Base-by-base conservation (phyloP, 2,113 vertebrate species). In the Chionis minor region DNA sequence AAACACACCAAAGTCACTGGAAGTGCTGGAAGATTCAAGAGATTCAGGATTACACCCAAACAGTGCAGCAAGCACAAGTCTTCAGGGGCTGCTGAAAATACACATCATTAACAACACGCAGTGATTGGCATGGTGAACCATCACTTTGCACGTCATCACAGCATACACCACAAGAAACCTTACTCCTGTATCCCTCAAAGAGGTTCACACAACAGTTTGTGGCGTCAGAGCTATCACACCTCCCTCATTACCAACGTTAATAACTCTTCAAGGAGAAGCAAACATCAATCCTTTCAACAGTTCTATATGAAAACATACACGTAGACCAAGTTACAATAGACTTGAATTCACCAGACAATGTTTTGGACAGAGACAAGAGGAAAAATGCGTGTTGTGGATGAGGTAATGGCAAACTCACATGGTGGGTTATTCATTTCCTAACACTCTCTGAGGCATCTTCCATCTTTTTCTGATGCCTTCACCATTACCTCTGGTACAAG, bases 101-200 rank as follows among this genome's bases (percentile, higher is more conserved):
- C 40, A n/a, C 12, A 8, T 38, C 21, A 62, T 63, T 23, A 74
- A 59, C 54, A 71, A 32, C 20, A 44, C 0, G 0, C 35, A 77
- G 24, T 8, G 1, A 23, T 20, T 21, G 38, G 21, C 19, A 8
- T 5, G 9, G 18, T 17, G 51, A 88, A 33, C 65, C n/a, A 23
- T 35, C 51, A 9, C 44, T 42, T 73, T 17, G 30, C 21, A 35
- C 81, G 33, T 45, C 69, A 74, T 35, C 61, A 55, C 61, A 55
- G 35, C 45, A 14, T 10, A 14, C 3, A 1, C 44, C 55, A 71
- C 42, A 59, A 49, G 27, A 74, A 93, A 51, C 38, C 33, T 38
- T 28, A 12, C 5, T 40, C 24, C 55, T 58, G 12, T 9, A 24
- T 6, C 21, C 38, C 58, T 91, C 52, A 55, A 70, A 74, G 21